Conservation (phyloP, 2,797 vertebrate genomes). For the Pteronotus mesoamericanus region DNA sequence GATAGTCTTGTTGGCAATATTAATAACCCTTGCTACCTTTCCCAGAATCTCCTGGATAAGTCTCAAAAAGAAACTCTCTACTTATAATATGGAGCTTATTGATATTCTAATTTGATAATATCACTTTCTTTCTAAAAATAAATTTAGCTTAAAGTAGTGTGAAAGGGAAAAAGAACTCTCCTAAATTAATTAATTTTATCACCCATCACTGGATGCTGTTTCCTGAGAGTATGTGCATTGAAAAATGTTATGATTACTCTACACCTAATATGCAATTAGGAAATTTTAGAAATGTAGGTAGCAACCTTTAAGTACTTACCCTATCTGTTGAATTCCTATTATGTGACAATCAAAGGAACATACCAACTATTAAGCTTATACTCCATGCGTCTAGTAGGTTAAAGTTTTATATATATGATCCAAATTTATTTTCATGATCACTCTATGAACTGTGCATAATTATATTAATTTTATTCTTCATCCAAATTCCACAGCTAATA, state of each 20-base stretch:
- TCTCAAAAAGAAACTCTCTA: conserved; percentile 41
- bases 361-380: background rate
- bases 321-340: conserved; percentile 1
- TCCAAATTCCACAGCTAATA: background rate
- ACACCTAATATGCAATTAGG: conserved; percentile 20
- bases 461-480: background rate
- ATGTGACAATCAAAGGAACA: conserved; percentile 1
- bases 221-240: background rate
- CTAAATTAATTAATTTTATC: conserved; percentile 42
- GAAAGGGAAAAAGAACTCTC: conserved; percentile 14
- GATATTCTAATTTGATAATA: conserved; percentile 57
- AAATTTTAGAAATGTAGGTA: conserved; percentile 3
- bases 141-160: conserved; percentile 20
- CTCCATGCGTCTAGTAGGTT: background rate
- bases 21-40: conserved; percentile 10
- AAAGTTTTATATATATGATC: background rate
- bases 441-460: background rate
- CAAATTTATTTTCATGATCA: background rate
- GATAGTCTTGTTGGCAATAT: background rate
- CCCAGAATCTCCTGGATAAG: conserved; percentile 30
- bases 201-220: background rate
- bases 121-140: conserved; percentile 54
- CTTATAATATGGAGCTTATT: conserved; percentile 32
- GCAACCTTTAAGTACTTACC: background rate
- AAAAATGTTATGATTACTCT: conserved; percentile 50